Evolutionary conservation across 2,113 vertebrate genomes (phyloP).

Genomic region (Regulus satrapa): DNA sequence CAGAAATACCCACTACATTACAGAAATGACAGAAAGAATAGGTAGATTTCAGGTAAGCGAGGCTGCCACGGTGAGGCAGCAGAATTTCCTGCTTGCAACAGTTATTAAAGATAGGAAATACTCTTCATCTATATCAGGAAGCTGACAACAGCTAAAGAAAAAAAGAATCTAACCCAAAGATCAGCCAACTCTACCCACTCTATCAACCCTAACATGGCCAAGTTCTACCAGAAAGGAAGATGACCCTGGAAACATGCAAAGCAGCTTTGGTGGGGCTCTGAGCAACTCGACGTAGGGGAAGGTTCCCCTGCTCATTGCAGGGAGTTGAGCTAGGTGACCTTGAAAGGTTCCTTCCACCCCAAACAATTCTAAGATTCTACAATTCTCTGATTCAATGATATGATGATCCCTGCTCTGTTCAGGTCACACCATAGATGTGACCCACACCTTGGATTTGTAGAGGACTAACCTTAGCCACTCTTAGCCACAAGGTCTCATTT

Average conservation of each 20-base stretch:
- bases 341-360: not conserved
- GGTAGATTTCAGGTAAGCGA: not conserved
- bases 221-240: not conserved
- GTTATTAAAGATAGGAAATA: not conserved
- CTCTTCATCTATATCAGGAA: not conserved
- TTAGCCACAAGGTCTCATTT: not conserved
- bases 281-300: not conserved
- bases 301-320: not conserved
- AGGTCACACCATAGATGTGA: not conserved
- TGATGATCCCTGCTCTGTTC: not conserved
- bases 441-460: not conserved
- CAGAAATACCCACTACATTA: not conserved
- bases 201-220: not conserved
- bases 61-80: not conserved
- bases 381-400: not conserved
- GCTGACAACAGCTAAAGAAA: not conserved
- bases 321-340: not conserved
- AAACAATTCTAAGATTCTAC: not conserved
- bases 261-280: not conserved
- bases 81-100: not conserved
- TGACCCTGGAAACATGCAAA: not conserved
- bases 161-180: not conserved
- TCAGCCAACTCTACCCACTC: too few species aligned
- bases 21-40: not conserved
- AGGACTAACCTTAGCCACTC: not conserved